Evolutionary conservation across 2,113 vertebrate genomes (phyloP).

Genomic region (pig (Sus scrofa)): DNA sequence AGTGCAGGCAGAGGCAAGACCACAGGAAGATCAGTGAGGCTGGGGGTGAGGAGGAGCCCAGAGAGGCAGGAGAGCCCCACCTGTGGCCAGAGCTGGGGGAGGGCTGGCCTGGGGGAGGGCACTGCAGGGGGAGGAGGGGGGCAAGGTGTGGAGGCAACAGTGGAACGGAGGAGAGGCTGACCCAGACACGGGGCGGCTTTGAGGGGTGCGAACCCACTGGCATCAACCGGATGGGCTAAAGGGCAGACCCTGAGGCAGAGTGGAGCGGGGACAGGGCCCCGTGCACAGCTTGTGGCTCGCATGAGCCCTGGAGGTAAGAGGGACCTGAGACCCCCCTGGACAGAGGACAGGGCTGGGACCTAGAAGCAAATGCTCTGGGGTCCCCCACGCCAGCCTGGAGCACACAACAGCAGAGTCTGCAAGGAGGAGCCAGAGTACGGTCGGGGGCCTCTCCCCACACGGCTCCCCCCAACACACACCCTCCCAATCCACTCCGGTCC

Average conservation of each 20-base stretch:
- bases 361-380: accelerated
- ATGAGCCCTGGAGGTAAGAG: accelerated
- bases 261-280: accelerated
- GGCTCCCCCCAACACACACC: no score
- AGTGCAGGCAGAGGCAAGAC: neutral
- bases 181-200: neutral
- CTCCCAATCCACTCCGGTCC: accelerated
- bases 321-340: neutral
- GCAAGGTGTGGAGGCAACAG: accelerated
- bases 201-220: accelerated
- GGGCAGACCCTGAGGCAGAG: no score
- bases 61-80: neutral
- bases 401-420: neutral
- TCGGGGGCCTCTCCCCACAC: accelerated
- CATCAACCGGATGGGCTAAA: accelerated
- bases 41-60: accelerated
- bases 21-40: neutral
- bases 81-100: neutral
- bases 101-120: neutral
- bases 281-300: accelerated
- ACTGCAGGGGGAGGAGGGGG: neutral
- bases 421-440: accelerated
- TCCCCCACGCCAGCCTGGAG: no score
- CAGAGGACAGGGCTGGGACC: neutral
- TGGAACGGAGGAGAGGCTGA: accelerated